A percentile compares a stretch with the other conserved stretches of the same genome.
Conservation (phyloP, 92 coral and sea anemone species). For the Epizoanthus illoricatus region DNA sequence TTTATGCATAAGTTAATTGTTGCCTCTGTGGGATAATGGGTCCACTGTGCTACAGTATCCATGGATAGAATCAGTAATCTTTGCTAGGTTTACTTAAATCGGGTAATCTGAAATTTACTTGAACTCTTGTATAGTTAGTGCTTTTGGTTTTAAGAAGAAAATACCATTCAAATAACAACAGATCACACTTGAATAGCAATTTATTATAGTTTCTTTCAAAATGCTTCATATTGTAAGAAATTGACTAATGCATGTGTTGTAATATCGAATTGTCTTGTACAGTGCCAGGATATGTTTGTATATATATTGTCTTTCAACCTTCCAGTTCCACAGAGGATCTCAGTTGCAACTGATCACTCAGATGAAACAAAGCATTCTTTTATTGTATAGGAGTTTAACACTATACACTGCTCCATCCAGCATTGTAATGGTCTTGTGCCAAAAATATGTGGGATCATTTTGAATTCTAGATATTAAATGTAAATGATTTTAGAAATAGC, state of each 20-base stretch:
- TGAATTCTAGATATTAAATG: too few relatives aligned
- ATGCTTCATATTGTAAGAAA: not conserved
- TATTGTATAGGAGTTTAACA: too few relatives aligned
- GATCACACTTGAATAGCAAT: not conserved
- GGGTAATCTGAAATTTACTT: not conserved
- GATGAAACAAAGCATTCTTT: too few relatives aligned
- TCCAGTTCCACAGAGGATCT: too few relatives aligned
- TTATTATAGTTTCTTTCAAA: not conserved
- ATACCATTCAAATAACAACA: not conserved
- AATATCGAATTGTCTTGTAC: too few relatives aligned
- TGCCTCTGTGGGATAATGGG: not conserved
- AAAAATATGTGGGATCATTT: too few relatives aligned
- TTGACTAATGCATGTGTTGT: too few relatives aligned
- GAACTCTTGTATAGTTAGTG: not conserved
- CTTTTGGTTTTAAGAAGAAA: conserved; percentile 9
- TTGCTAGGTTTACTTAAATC: conserved; percentile 10
- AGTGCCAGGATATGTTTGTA: not conserved
- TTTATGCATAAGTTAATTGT: conserved; percentile 8
- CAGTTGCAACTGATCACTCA: too few relatives aligned
- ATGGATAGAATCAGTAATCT: not conserved
- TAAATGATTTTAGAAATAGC: too few relatives aligned
- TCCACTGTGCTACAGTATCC: not conserved
- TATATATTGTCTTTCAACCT: too few relatives aligned
- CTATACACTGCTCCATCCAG: too few relatives aligned
- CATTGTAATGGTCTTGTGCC: too few relatives aligned